These are phyloP conservation scores for Perithous albicinctus DNA, from an alignment of 2,888 invertebrate species.

Conservation along the genomic window DNA sequence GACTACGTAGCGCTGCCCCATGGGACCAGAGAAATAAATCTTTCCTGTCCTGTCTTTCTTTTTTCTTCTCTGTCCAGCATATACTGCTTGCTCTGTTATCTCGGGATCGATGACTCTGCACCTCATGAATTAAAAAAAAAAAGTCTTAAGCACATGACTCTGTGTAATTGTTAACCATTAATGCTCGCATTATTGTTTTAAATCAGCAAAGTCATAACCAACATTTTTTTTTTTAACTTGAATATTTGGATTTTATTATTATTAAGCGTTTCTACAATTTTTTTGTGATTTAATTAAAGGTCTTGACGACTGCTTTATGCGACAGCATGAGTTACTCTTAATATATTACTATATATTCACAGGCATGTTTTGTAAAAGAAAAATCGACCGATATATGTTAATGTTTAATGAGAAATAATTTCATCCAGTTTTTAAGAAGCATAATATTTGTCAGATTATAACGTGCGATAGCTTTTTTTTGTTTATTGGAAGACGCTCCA, in stretches of 20 bases:
- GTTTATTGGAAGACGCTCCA: no score
- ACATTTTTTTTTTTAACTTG: background rate
- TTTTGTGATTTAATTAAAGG: no score
- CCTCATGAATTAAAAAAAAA: background rate
- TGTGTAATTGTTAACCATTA: background rate
- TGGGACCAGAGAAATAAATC: constrained; percentile 25
- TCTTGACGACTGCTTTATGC: no score
- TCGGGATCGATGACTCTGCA: constrained; percentile 30
- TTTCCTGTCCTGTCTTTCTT: background rate
- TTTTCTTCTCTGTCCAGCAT: background rate
- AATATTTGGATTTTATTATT: background rate
- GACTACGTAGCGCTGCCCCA: constrained; percentile 8
- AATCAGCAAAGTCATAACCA: background rate
- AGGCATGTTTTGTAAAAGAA: no score
- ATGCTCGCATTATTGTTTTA: background rate
- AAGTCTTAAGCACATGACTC: background rate
- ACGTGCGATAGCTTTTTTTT: no score
- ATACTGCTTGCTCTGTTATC: constrained; percentile 9
- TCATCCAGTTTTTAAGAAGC: no score
- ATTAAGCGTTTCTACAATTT: background rate
- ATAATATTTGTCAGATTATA: no score
- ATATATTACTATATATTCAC: no score
- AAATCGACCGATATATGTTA: no score
- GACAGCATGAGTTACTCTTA: no score
- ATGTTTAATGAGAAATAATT: no score